Evolutionary conservation across 2,113 vertebrate species (phyloP), one percentile per base, ranked within the genome.

Genomic region (Cyprinus carpio): DNA sequence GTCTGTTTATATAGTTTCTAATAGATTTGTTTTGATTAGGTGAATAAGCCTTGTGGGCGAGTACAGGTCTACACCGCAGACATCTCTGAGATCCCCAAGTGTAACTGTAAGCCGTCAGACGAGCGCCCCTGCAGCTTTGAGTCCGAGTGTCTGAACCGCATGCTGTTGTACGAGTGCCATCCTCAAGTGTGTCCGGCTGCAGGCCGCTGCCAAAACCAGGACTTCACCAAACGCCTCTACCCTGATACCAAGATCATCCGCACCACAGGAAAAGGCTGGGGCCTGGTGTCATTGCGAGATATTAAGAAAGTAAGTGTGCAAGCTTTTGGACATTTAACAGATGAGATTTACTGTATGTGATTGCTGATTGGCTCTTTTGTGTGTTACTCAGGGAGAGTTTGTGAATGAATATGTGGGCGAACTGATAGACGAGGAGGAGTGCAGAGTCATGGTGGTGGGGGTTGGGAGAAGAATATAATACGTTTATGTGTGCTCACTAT

Each of bases 401-500:
- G 98, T 99, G 60, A 99, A 99, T 62, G 98, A 99, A 90, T 99
- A 99, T 4, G 95, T 99, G 0, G 98, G 98, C 0, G 98, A 99
- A 92, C 93, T 99, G 89, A 97, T 99, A 0, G 98, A 99, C 49
- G 98, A 99, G 90, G 98, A 99, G 91, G 98, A 99, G 76, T 99
- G 98, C 88, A 95, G 96, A 93, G 96, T n/a, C n/a, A n/a, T n/a
- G n/a, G n/a, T n/a, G n/a, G n/a, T n/a, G n/a, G n/a, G n/a, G n/a
- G n/a, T n/a, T n/a, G n/a, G 5, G 98, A 99, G 88, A 98, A 99
- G 37, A 97, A 99, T 92, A 97, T 99, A 91, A 96, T 95, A 0
- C 95, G 99, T 91, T 99, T 99, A 92, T 99, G 99, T 92, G 99
- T 99, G 98, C 98, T 99, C 82, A 99, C 98, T 46, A 98, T 99